Base-by-base conservation (phyloP, 1,140 invertebrate species). In the Drosophila watanabei region DNA sequence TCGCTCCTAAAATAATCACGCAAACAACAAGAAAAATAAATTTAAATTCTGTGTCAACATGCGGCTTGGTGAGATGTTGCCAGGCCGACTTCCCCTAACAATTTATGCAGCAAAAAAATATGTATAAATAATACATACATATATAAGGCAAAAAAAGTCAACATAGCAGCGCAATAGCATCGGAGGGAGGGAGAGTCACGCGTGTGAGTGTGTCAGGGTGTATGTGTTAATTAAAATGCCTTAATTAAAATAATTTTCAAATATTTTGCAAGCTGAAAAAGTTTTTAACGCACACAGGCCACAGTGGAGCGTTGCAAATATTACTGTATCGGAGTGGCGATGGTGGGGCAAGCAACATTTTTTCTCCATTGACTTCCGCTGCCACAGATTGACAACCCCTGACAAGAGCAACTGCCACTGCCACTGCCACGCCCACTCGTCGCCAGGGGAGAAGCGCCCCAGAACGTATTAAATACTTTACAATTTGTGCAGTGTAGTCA, bases 381-480 rank as follows among this genome's bases (percentile, higher is more conserved):
- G n/a, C n/a, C n/a, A 61, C 45, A 84, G 84, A 87, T 87, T 89
- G 84, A 88, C 84, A 77, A 88, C 60, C 80, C 80, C 72, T 75
- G 82, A 86, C 78, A 75, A 58, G 57, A 58, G 68, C 73, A 65
- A 66, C 79, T 66, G 81, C 64, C 59, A 61, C 64, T 24, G 68
- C 73, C 62, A 66, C 79, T 66, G 81, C 46, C 82, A 58, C 73
- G 57, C 61, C 64, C 59, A 61, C 64, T 24, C 28, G 28, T 59
- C 43, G 35, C 49, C 49, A 48, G 57, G 54, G 54, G 58, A 59
- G 52, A 8, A n/a, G 30, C 20, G 49, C 63, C 75, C 57, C 75
- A 49, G 75, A 89, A 84, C 80, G 86, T 89, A 88, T 88, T 90
- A 88, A 90, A 88, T 90, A 88, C 82, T 88, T 88, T 88, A 90